Evolutionary conservation across 1,140 invertebrate species (phyloP).

Genomic region (Sitobion miscanthi): DNA sequence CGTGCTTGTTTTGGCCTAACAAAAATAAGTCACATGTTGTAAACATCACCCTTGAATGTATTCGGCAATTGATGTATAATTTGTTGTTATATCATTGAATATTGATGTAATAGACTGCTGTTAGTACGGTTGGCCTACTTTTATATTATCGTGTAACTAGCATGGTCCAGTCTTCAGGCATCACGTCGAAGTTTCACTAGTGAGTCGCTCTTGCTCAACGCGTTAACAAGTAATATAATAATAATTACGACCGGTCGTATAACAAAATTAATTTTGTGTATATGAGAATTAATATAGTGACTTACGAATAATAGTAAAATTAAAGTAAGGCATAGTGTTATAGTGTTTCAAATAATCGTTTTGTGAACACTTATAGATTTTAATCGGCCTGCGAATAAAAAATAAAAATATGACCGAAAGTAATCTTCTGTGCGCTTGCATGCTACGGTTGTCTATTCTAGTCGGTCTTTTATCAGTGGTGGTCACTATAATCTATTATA

Average conservation of each 20-base stretch:
- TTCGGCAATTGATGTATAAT: not conserved
- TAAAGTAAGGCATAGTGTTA: not conserved
- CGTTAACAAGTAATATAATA: not conserved
- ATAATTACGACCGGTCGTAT: not conserved
- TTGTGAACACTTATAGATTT: not conserved
- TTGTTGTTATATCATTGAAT: not conserved
- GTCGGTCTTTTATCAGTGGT: slow-evolving; percentile 67
- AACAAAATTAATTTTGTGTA: not conserved
- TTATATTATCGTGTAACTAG: not conserved
- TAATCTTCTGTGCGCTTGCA: slow-evolving; percentile 57
- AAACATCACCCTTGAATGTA: slow-evolving; percentile 21
- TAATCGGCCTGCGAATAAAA: not conserved
- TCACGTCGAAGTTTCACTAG: slow-evolving; percentile 34
- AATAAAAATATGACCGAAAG: slow-evolving; percentile 38
- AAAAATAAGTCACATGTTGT: not conserved
- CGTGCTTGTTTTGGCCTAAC: not conserved
- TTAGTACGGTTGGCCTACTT: slow-evolving; percentile 26
- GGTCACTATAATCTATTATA: slow-evolving; percentile 72
- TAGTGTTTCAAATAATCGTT: not conserved
- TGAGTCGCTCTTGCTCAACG: not conserved
- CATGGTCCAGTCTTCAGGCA: slow-evolving; percentile 17
- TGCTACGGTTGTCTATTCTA: slow-evolving; percentile 64
- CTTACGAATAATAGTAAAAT: not conserved
- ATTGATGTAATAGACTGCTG: not conserved
- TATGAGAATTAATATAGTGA: not conserved